phyloP scores from a whole-genome alignment of 2,888 invertebrate genomes.

The Synergus itoensis region DNA sequence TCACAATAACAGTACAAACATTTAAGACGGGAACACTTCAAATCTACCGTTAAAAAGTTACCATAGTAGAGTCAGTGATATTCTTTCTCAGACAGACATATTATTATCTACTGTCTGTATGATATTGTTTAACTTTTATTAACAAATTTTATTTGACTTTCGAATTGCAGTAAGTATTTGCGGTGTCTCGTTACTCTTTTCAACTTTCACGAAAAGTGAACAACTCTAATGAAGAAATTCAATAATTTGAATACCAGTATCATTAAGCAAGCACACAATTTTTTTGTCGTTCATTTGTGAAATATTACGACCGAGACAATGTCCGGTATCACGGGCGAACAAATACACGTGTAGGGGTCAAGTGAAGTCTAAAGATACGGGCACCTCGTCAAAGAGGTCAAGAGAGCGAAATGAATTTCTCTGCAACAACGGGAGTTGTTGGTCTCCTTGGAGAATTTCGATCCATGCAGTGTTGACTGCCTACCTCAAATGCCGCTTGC shows the following conservation, averaged over 20 bases:
- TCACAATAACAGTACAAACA: too few relatives aligned
- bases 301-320: constrained; percentile 17
- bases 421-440: constrained; percentile 37
- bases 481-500: constrained; percentile 45
- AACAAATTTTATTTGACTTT: not conserved
- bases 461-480: constrained; percentile 41
- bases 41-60: too few relatives aligned
- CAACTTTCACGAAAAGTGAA: not conserved
- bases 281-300: not conserved
- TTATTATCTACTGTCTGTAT: too few relatives aligned
- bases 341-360: constrained; percentile 28
- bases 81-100: too few relatives aligned
- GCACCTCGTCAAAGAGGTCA: constrained; percentile 28
- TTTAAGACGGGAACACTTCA: too few relatives aligned
- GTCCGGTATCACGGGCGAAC: constrained; percentile 18
- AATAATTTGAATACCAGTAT: not conserved
- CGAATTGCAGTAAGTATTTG: too few relatives aligned
- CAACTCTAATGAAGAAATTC: not conserved
- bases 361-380: constrained; percentile 21
- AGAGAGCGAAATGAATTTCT: constrained; percentile 47
- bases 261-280: not conserved
- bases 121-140: not conserved
- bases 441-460: constrained; percentile 50
- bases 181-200: not conserved
- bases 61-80: too few relatives aligned